These are phyloP conservation scores for Perca fluviatilis DNA, from an alignment of 2,113 vertebrate species.

Conservation along the genomic window DNA sequence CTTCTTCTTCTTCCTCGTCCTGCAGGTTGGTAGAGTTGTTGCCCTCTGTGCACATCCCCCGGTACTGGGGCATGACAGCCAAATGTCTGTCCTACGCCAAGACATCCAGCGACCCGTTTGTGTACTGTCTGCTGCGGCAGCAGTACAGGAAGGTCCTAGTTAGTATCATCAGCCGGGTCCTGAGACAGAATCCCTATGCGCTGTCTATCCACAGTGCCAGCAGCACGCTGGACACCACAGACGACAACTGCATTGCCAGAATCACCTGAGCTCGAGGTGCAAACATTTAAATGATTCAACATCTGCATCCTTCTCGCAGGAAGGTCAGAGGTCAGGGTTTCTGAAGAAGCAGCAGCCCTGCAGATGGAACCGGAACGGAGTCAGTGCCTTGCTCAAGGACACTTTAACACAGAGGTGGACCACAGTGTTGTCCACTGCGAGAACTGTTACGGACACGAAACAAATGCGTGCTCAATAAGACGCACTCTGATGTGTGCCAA, in stretches of 20 bases:
- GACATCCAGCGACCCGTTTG: slow-evolving; percentile 85
- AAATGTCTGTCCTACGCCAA: slow-evolving; percentile 88
- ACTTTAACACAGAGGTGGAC: not conserved
- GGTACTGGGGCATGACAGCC: slow-evolving; percentile 85
- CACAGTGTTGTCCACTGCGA: slow-evolving; percentile 5
- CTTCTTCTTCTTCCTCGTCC: slow-evolving; percentile 44
- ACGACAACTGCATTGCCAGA: slow-evolving; percentile 80
- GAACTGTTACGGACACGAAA: slow-evolving; percentile 22
- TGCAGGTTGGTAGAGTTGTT: slow-evolving; percentile 86
- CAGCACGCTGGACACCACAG: slow-evolving; percentile 83
- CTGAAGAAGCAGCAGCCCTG: slow-evolving; percentile 1
- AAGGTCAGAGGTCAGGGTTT: slow-evolving; percentile 30
- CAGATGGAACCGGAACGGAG: slow-evolving; percentile 15
- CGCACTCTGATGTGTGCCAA: slow-evolving; percentile 21
- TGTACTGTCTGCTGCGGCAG: slow-evolving; percentile 86
- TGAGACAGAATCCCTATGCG: slow-evolving; percentile 81
- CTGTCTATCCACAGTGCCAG: slow-evolving; percentile 78
- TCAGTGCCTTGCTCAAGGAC: slow-evolving; percentile 41
- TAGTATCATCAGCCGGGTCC: slow-evolving; percentile 76
- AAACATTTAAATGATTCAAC: not conserved
- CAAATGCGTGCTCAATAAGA: slow-evolving; percentile 9
- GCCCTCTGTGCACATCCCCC: slow-evolving; percentile 84
- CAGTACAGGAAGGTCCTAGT: slow-evolving; percentile 87
- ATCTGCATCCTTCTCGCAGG: not conserved
- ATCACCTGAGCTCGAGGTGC: slow-evolving; percentile 63